These are phyloP conservation scores for Torymus tubicola DNA, from an alignment of 2,888 invertebrate species.

Conservation along the genomic window DNA sequence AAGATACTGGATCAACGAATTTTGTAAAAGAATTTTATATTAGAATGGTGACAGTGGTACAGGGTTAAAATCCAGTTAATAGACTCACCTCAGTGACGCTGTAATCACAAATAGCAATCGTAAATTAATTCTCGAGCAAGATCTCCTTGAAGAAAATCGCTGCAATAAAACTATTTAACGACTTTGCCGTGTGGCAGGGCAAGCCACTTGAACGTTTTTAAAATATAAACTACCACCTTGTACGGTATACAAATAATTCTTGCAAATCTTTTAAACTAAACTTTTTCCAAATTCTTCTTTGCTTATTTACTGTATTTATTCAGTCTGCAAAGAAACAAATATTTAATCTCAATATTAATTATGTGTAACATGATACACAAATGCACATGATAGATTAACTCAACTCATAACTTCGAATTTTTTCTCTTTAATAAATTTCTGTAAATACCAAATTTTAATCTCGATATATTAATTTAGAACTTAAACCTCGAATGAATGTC, in stretches of 20 bases:
- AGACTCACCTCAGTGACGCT: background rate
- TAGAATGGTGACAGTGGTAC: constrained; percentile 23
- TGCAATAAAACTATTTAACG: too few species aligned
- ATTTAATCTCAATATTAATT: constrained; percentile 6
- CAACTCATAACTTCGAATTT: constrained; percentile 15
- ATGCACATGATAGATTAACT: constrained; percentile 18
- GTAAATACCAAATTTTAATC: constrained; percentile 11
- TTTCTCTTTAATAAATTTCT: constrained; percentile 38
- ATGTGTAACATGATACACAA: constrained; percentile 9
- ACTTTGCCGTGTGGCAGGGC: too few species aligned
- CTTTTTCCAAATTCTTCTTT: constrained; percentile 16
- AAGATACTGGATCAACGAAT: constrained; percentile 34
- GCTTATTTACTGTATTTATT: constrained; percentile 9
- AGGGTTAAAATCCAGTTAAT: constrained; percentile 32
- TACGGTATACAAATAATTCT: constrained; percentile 1
- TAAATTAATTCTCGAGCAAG: constrained; percentile 8
- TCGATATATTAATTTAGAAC: constrained; percentile 5
- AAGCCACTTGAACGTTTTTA: background rate
- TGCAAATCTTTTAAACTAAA: constrained; percentile 21
- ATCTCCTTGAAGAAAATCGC: background rate
- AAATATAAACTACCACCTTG: background rate
- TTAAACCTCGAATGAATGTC: constrained; percentile 38
- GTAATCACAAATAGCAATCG: background rate
- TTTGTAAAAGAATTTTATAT: constrained; percentile 35
- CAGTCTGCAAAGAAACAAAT: background rate